These are phyloP conservation scores for Melipona bicolor DNA, from an alignment of 2,888 invertebrate species.

Conservation along the genomic window DNA sequence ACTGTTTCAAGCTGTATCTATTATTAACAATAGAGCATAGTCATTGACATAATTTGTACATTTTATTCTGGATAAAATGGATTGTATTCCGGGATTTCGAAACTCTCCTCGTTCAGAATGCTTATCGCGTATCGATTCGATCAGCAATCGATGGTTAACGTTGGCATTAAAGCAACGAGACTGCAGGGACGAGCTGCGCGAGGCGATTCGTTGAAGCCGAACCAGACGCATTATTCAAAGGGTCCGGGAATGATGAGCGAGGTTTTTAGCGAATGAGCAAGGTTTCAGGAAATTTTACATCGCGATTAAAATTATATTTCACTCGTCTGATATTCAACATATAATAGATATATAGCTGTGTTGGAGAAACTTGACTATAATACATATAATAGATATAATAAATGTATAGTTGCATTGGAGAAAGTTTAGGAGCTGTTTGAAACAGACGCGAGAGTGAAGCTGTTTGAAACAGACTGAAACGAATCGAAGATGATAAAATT, in stretches of 20 bases:
- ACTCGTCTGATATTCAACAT: background rate
- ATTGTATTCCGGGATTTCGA: conserved; percentile 29
- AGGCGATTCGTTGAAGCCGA: conserved; percentile 51
- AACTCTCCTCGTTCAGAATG: conserved; percentile 24
- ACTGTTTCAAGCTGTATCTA: no score
- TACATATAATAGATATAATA: background rate
- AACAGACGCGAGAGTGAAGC: background rate
- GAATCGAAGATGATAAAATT: background rate
- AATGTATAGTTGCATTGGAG: background rate
- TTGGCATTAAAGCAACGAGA: conserved; percentile 76
- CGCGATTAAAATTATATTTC: background rate
- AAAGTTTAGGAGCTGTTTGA: background rate
- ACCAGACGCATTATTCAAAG: conserved; percentile 72
- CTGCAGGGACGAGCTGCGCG: conserved; percentile 63
- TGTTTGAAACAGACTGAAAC: background rate
- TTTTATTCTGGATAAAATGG: no score
- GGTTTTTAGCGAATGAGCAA: conserved; percentile 40
- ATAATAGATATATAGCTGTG: no score
- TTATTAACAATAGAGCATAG: no score
- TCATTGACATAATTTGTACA: no score
- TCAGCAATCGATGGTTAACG: conserved; percentile 58
- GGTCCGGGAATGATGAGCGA: conserved; percentile 55
- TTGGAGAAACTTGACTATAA: background rate
- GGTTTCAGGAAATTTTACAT: background rate
- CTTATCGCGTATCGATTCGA: conserved; percentile 64